Evolutionary conservation across 2,888 invertebrate genomes (phyloP).

Genomic region (Hemicrepidius hirtus): DNA sequence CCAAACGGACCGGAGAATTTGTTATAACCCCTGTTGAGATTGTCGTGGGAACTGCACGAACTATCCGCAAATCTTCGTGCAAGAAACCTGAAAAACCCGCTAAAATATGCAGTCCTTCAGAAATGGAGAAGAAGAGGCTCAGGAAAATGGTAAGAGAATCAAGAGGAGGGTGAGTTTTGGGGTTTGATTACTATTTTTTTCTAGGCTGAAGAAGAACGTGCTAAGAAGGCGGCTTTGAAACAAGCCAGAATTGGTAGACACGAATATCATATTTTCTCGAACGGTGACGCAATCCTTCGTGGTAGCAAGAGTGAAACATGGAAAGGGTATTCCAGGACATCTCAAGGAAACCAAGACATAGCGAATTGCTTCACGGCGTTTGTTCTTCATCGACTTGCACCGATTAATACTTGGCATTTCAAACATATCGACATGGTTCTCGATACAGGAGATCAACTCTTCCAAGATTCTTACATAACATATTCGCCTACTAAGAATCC

Average conservation of each 20-base stretch:
- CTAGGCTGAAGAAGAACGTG: constrained; percentile 62
- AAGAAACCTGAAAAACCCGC: constrained; percentile 8
- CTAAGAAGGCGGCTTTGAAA: constrained; percentile 65
- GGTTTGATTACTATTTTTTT: too few relatives aligned
- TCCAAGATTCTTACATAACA: constrained; percentile 77
- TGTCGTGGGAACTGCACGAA: constrained; percentile 61
- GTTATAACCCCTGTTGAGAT: constrained; percentile 68
- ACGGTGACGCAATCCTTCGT: constrained; percentile 71
- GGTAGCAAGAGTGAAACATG: constrained; percentile 67
- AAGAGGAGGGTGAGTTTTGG: too few relatives aligned
- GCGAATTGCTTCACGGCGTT: constrained; percentile 74
- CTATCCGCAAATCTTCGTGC: constrained; percentile 51
- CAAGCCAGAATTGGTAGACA: constrained; percentile 68
- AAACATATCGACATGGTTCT: constrained; percentile 75
- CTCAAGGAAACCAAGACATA: constrained; percentile 72
- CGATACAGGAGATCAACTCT: constrained; percentile 76
- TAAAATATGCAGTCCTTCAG: constrained; percentile 43
- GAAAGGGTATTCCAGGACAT: constrained; percentile 70
- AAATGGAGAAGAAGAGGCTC: constrained; percentile 58
- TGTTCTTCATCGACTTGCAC: constrained; percentile 74
- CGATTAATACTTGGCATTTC: constrained; percentile 75
- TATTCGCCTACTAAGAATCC: constrained; percentile 72
- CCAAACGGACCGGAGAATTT: constrained; percentile 71
- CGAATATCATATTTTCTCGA: constrained; percentile 60
- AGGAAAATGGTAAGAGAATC: constrained; percentile 62